phyloP scores from a whole-genome alignment of 2,888 invertebrate genomes.

The Pseudococcus viburni region DNA sequence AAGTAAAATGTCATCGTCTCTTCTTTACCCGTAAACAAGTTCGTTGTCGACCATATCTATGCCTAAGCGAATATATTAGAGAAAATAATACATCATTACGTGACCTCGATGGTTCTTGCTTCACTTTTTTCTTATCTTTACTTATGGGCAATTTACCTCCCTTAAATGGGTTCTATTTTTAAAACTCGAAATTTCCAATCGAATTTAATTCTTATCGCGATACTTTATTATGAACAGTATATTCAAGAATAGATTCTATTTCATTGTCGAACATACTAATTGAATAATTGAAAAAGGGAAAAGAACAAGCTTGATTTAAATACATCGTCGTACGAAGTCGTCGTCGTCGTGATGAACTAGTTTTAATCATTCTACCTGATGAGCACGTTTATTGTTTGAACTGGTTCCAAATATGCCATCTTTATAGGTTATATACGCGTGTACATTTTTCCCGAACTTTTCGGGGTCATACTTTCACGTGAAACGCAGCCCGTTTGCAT shows the following conservation, averaged over 20 bases:
- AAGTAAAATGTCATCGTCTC: constrained; percentile 41
- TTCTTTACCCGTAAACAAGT: not conserved
- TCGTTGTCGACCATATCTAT: not conserved
- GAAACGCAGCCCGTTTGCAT: not conserved
- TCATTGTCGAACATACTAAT: not conserved
- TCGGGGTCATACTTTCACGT: constrained; percentile 45
- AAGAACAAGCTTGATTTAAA: constrained; percentile 12
- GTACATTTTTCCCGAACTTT: constrained; percentile 15
- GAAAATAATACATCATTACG: constrained; percentile 26
- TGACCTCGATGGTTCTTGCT: constrained; percentile 6
- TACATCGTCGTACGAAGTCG: not conserved
- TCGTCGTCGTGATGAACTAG: constrained; percentile 48
- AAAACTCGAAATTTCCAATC: too few relatives aligned
- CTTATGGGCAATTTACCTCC: not conserved
- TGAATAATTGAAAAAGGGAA: not conserved
- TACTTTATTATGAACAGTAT: too few relatives aligned
- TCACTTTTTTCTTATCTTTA: not conserved
- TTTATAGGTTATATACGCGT: constrained; percentile 38
- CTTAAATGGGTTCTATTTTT: not conserved
- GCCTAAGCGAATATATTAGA: not conserved
- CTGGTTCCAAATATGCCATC: constrained; percentile 55
- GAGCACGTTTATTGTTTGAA: constrained; percentile 51
- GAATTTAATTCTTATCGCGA: too few relatives aligned
- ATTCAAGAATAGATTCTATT: not conserved
- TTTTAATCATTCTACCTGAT: constrained; percentile 38